Evolutionary conservation across 2,113 vertebrate species (phyloP), one percentile per base, ranked within the genome.

Genomic region (Plestiodon gilberti): DNA sequence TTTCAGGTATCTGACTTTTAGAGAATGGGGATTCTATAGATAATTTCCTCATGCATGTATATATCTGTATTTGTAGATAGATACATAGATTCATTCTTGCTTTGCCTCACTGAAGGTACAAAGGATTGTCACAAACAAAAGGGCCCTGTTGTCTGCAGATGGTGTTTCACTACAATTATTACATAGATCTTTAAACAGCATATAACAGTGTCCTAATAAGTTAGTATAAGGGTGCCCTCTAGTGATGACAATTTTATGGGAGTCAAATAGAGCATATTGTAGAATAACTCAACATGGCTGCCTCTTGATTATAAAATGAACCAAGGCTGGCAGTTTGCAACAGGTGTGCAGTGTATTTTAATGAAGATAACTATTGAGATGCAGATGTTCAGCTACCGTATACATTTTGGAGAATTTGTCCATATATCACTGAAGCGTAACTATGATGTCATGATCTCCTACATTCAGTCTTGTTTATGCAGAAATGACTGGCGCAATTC

Each of bases 171-270:
- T 1, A 71, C 48, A 52, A 55, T 0, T 5, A 61, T 48, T 18
- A 0, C n/a, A 6, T 59, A 1, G 43, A 38, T 76, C 23, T 38
- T 74, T 22, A 1, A 82, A 77, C 3, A 0, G 0, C 0, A 3
- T 1, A 0, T 17, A 20, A 61, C 28, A 4, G 70, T 0, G 38
- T 65, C 0, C 52, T 61, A 0, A 13, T 64, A 11, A 0, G 4
- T 82, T 9, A 1, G 7, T 93, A 20, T 82, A 90, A 55, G 70
- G 81, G 90, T 70, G 92, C 93, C 92, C 93, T 93, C 95, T 93
- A 91, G 93, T 6, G 93, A 87, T 33, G 62, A 0, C 33, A 25
- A 48, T 67, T 0, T 6, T 55, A 2, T 1, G 89, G n/a, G 30
- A 14, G 86, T 85, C 59, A 85, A 40, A 5, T 38, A 48, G 30